Base-by-base conservation (phyloP, 2,797 vertebrate species). In the Acanthopagrus latus region DNA sequence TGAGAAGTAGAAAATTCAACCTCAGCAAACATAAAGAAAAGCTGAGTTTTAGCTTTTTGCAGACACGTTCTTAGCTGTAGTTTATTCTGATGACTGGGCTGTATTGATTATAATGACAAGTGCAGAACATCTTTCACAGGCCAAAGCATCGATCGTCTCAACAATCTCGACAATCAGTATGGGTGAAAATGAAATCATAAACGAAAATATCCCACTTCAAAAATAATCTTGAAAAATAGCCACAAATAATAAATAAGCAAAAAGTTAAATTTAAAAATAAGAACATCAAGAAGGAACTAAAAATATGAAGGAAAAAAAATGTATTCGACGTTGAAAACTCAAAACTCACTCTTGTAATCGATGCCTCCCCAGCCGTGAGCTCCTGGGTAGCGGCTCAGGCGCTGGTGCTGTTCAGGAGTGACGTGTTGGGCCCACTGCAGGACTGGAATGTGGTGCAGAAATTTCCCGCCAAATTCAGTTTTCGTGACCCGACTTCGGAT, bases 371-470 rank as follows among this genome's bases (percentile, higher is more conserved):
- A 97, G 68, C 96, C 96, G 0, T 95, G 90, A 0, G 94, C 72
- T 18, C 95, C 96, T 0, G 13, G 6, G 41, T 94, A 96, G 0
- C 0, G 74, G 0, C 29, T 87, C 46, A 97, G 92, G 0, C 96
- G 93, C 64, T 65, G 2, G 76, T 96, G 86, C 65, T 95, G 87
- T 0, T 90, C 75, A 0, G 1, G 47, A 0, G 80, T 91, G 6
- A 69, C 92, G 4, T 96, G 91, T 57, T 85, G 81, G 23, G 91
- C 84, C 95, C 95, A 95, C 85, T 96, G 96, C 58, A 97, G 90
- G 33, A 97, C 93, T 0, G 95, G 95, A 14, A 96, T 57, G 1
- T 11, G 29, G 0, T 54, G 52, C 87, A 95, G 81, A 70, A 94
- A 96, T 0, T 1, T n/a, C 0, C 18, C 11, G 0, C 77, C 62